Evolutionary conservation across 2,888 invertebrate genomes (phyloP).

Genomic region (Loripinus fragilis): DNA sequence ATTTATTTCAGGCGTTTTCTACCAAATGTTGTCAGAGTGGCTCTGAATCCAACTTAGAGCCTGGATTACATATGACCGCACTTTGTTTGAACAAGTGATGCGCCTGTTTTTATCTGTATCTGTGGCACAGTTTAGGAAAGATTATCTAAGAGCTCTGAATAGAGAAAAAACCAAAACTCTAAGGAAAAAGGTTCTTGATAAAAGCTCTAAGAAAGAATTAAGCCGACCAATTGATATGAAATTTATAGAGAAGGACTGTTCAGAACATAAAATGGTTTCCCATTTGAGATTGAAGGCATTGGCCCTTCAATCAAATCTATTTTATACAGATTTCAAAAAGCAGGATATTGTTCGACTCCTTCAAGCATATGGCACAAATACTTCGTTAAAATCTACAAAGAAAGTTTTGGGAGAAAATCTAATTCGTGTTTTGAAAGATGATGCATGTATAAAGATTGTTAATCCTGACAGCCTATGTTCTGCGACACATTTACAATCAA

Average conservation of each 20-base stretch:
- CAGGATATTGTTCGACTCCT: background rate
- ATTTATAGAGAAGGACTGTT: slow-evolving; percentile 29
- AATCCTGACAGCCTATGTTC: background rate
- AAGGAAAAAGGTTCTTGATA: slow-evolving; percentile 37
- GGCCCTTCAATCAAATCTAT: slow-evolving; percentile 4
- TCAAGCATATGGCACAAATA: background rate
- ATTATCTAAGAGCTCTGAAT: slow-evolving; percentile 27
- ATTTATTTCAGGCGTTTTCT: slow-evolving; percentile 10
- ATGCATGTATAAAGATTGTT: background rate
- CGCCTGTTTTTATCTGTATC: slow-evolving; percentile 16
- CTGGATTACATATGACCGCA: background rate
- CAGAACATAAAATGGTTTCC: slow-evolving; percentile 4
- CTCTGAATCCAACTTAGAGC: background rate
- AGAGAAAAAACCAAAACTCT: slow-evolving; percentile 40
- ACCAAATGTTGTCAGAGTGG: background rate
- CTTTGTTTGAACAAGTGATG: slow-evolving; percentile 12
- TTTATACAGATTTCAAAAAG: background rate
- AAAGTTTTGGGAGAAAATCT: slow-evolving; percentile 2
- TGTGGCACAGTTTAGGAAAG: slow-evolving; percentile 31
- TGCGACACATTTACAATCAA: too few species aligned
- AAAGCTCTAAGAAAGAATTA: slow-evolving; percentile 10
- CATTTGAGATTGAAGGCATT: slow-evolving; percentile 27
- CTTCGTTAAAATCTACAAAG: background rate
- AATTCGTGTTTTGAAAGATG: background rate
- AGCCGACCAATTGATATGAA: slow-evolving; percentile 20